Conservation (phyloP, 1,140 invertebrate species). For the Leptopilina boulardi region DNA sequence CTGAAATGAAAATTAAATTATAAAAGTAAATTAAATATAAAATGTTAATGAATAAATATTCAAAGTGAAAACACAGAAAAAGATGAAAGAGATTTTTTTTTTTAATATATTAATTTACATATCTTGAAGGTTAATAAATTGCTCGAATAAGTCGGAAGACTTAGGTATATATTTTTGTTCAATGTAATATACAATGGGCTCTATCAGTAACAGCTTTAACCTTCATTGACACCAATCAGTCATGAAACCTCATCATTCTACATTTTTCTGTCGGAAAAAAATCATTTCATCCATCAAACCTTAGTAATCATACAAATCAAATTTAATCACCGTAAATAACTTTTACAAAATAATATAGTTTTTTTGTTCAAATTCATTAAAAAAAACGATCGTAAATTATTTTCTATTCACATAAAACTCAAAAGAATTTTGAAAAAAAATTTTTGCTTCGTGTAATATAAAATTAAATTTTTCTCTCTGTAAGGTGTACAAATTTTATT, state of each 20-base stretch:
- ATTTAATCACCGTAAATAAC: background rate
- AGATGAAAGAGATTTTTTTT: background rate
- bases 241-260: background rate
- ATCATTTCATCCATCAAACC: conserved; percentile 17
- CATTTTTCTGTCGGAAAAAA: background rate
- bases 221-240: conserved; percentile 16
- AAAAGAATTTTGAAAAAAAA: too few relatives aligned
- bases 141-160: conserved; percentile 4
- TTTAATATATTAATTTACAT: background rate
- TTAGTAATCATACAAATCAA: background rate
- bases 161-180: background rate
- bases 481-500: too few relatives aligned
- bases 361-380: too few relatives aligned
- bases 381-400: too few relatives aligned
- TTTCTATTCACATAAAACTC: too few relatives aligned
- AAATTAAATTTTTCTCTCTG: too few relatives aligned
- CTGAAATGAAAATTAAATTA: too few relatives aligned
- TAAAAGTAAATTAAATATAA: too few relatives aligned
- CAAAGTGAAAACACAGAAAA: background rate
- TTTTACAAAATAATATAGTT: too few relatives aligned
- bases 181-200: background rate
- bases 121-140: conserved; percentile 12
- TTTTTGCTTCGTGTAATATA: too few relatives aligned
- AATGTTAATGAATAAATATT: too few relatives aligned
- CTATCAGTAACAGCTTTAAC: background rate